phyloP scores from a whole-genome alignment of 2,113 vertebrate genomes.

The Rhodinocichla rosea region DNA sequence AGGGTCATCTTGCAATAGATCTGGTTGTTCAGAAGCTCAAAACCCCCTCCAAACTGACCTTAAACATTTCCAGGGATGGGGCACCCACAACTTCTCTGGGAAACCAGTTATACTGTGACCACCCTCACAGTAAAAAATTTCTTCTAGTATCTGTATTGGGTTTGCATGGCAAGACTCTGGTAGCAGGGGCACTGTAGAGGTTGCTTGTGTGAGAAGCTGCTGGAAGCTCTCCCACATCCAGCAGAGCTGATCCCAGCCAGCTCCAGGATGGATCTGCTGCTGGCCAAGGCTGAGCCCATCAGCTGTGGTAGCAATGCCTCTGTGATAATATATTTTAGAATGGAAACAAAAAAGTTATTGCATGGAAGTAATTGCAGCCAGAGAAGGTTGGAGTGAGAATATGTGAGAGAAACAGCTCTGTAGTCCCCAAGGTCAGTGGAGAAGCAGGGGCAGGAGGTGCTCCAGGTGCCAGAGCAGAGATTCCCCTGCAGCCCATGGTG shows the following conservation, averaged over 20 bases:
- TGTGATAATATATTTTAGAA: background rate
- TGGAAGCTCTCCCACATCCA: background rate
- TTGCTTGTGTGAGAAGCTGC: background rate
- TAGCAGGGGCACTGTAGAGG: background rate
- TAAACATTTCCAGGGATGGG: background rate
- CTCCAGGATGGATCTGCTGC: accelerated
- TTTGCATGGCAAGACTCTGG: background rate
- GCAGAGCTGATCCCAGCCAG: background rate
- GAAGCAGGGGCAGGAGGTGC: background rate
- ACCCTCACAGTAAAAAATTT: background rate
- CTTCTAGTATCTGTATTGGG: background rate
- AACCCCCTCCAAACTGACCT: background rate
- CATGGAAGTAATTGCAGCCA: background rate
- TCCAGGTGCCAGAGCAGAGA: background rate
- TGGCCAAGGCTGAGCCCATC: background rate
- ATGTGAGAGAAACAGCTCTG: background rate
- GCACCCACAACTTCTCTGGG: background rate
- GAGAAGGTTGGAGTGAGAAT: background rate
- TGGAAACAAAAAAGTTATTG: background rate
- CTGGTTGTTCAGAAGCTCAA: background rate
- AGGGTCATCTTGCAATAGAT: background rate
- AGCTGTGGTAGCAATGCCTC: background rate
- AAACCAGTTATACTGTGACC: background rate
- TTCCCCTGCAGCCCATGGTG: accelerated
- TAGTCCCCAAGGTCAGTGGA: background rate